Conservation (phyloP, 2,888 invertebrate species). For the Aspidiotus rigidus region DNA sequence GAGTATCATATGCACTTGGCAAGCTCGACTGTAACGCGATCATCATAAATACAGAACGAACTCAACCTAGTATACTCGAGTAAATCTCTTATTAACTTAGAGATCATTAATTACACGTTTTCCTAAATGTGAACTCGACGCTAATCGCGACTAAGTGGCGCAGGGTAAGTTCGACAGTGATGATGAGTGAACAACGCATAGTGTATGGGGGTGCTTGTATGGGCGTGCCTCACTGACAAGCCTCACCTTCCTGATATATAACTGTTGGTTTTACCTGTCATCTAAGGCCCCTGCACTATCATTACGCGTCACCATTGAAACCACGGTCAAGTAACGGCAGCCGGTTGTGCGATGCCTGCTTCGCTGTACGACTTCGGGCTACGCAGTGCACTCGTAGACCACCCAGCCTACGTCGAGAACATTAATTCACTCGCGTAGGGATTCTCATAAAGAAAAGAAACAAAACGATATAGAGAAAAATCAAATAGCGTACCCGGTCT, state of each 20-base stretch:
- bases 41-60: too few relatives aligned
- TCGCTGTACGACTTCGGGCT: constrained; percentile 28
- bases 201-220: constrained; percentile 29
- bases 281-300: constrained; percentile 32
- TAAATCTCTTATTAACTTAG: not conserved
- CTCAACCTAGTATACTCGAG: too few relatives aligned
- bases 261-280: constrained; percentile 34
- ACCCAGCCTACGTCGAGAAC: constrained; percentile 25
- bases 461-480: not conserved
- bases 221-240: constrained; percentile 33
- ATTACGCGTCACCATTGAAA: constrained; percentile 32
- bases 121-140: constrained; percentile 27
- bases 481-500: too few relatives aligned
- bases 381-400: constrained; percentile 12
- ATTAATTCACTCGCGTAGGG: constrained; percentile 26
- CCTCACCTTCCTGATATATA: constrained; percentile 35
- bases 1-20: too few relatives aligned
- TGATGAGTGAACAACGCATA: constrained; percentile 11
- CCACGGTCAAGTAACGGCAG: constrained; percentile 27
- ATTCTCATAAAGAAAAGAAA: constrained; percentile 11
- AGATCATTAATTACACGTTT: constrained; percentile 29
- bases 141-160: constrained; percentile 19
- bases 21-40: too few relatives aligned
- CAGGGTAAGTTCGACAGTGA: not conserved
- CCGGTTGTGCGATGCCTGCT: constrained; percentile 33